A percentile compares a stretch with the other conserved stretches of the same genome.
Evolutionary conservation across 1,140 invertebrate genomes (phyloP).

Genomic region (Achatina immaculata): DNA sequence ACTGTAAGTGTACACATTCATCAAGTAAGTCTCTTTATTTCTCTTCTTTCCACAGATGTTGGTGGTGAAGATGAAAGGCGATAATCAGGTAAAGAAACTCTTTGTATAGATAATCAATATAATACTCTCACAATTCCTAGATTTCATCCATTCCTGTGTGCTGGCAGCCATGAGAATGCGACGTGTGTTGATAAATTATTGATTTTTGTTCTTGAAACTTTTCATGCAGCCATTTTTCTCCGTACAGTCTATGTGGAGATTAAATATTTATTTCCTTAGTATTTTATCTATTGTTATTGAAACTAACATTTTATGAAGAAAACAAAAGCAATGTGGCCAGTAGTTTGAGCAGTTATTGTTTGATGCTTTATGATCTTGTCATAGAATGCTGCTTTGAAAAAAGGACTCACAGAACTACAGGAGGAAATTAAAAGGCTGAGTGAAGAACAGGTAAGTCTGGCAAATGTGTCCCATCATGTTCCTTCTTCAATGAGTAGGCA

Average conservation of each 20-base stretch:
- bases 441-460: conserved; percentile 64
- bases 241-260: neutral
- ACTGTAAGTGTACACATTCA: neutral
- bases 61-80: conserved; percentile 57
- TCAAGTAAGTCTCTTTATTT: neutral
- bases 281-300: too few species aligned
- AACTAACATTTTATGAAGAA: too few species aligned
- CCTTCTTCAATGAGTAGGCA: too few species aligned
- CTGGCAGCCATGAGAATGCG: conserved; percentile 35
- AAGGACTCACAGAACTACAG: conserved; percentile 59
- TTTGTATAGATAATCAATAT: neutral
- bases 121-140: conserved; percentile 35
- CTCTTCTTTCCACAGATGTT: conserved; percentile 54
- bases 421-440: conserved; percentile 60
- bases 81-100: conserved; percentile 57
- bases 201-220: conserved; percentile 57
- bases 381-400: conserved; percentile 61
- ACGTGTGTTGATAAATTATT: conserved; percentile 44
- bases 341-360: too few species aligned
- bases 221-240: conserved; percentile 47
- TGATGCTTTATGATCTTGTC: conserved; percentile 20
- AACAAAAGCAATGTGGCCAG: too few species aligned
- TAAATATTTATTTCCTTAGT: neutral
- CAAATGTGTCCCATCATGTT: too few species aligned
- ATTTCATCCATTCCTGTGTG: conserved; percentile 19